Percentiles rank a stretch among this genome's conserved stretches.
These are phyloP conservation scores for Sorex araneus DNA, from an alignment of 2,113 vertebrate genomes.

Conservation along the genomic window DNA sequence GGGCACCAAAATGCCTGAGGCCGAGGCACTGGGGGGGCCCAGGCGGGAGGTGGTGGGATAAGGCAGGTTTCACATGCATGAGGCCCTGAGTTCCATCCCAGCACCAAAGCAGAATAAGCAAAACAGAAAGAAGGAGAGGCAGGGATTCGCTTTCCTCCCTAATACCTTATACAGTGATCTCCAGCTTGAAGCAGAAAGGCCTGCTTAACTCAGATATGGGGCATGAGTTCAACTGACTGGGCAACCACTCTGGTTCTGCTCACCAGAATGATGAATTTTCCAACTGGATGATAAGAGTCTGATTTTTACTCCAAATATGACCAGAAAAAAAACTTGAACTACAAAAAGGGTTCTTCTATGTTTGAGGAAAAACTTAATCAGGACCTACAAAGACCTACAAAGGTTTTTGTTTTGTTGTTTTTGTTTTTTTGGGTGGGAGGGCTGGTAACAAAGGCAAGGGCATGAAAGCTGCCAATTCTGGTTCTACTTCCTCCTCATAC, in stretches of 20 bases:
- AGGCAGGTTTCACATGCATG: too few species aligned
- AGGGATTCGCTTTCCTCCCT: not conserved
- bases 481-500: not conserved
- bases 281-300: constrained; percentile 4
- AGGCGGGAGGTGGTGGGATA: too few species aligned
- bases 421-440: not conserved
- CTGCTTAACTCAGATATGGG: constrained; percentile 39
- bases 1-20: too few species aligned
- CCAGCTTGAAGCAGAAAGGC: constrained; percentile 35
- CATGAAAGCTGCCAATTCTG: not conserved
- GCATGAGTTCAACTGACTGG: not conserved
- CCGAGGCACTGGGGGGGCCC: too few species aligned
- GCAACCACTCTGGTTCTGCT: constrained; percentile 35
- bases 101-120: too few species aligned
- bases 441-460: not conserved
- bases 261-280: not conserved
- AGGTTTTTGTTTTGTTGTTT: too few species aligned
- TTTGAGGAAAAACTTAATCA: constrained; percentile 2
- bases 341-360: not conserved
- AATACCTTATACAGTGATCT: constrained; percentile 28
- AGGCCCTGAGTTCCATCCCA: not conserved
- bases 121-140: not conserved
- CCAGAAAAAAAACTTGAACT: not conserved
- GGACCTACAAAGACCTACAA: not conserved
- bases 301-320: constrained; percentile 28